These are phyloP conservation scores for Pseudanteris insignis DNA, from an alignment of 2,888 invertebrate species.

Conservation along the genomic window DNA sequence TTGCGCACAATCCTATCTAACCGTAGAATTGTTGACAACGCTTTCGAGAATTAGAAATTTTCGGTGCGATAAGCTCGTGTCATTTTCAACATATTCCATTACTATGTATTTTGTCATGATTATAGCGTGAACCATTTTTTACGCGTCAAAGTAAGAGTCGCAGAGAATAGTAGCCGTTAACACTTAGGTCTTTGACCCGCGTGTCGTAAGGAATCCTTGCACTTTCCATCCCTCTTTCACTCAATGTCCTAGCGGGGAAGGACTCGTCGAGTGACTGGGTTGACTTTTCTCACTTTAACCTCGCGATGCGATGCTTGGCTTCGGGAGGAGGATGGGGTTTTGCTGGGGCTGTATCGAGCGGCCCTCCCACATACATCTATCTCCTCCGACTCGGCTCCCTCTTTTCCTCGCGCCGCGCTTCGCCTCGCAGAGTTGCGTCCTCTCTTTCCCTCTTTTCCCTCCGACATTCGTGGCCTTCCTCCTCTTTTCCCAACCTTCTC, in stretches of 20 bases:
- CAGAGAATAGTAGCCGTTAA: conserved; percentile 37
- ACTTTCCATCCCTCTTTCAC: conserved; percentile 43
- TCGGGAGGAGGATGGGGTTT: conserved; percentile 60
- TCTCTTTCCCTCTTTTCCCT: conserved; percentile 63
- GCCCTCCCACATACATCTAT: conserved; percentile 67
- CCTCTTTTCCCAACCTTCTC: conserved; percentile 56
- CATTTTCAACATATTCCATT: no score
- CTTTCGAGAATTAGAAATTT: conserved; percentile 23
- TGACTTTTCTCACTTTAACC: conserved; percentile 67
- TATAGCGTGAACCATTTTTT: no score
- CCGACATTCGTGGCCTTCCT: conserved; percentile 63
- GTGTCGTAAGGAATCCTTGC: conserved; percentile 48
- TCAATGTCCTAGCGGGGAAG: conserved; percentile 56
- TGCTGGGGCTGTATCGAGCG: conserved; percentile 67
- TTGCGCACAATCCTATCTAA: conserved; percentile 30
- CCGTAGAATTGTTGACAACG: conserved; percentile 15
- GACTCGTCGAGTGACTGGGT: conserved; percentile 63
- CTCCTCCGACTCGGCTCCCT: conserved; percentile 60
- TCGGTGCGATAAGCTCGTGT: conserved; percentile 19
- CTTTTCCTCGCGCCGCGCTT: conserved; percentile 47
- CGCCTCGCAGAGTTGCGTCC: conserved; percentile 45
- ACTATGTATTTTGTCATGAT: no score
- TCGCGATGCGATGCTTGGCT: conserved; percentile 66
- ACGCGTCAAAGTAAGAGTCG: no score
- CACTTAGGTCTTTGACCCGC: conserved; percentile 50